Conservation (phyloP, 2,113 vertebrate genomes). For the Callithrix jacchus region DNA sequence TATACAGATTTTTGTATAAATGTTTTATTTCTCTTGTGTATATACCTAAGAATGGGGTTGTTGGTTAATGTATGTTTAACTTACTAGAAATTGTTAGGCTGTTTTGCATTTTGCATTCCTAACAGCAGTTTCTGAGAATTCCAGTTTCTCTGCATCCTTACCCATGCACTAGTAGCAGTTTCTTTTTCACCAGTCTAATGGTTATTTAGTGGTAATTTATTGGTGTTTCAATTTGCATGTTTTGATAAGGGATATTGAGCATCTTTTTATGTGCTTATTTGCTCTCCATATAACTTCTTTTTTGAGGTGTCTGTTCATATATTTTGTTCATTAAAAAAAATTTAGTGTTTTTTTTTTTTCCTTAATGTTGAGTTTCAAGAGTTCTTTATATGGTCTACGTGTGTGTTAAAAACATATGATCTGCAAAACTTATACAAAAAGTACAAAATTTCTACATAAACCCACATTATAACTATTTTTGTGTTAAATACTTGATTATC, state of each 20-base stretch:
- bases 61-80: not conserved
- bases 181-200: not conserved
- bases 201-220: not conserved
- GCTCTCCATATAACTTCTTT: not conserved
- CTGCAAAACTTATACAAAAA: not conserved
- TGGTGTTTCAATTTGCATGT: not conserved
- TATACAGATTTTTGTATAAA: not conserved
- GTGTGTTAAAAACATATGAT: not conserved
- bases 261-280: not conserved
- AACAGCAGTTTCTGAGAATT: not conserved
- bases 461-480: not conserved
- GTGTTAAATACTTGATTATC: not conserved
- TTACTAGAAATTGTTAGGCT: not conserved
- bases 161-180: not conserved
- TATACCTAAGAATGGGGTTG: not conserved
- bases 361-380: not conserved
- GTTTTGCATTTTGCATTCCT: not conserved
- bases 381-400: not conserved
- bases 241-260: not conserved
- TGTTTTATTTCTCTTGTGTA: not conserved
- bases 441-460: not conserved
- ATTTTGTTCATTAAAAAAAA: not conserved
- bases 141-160: not conserved
- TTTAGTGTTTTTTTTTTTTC: not conserved
- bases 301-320: not conserved